phyloP scores from a whole-genome alignment of 2,888 invertebrate genomes.

The Quadroppia sp. region DNA sequence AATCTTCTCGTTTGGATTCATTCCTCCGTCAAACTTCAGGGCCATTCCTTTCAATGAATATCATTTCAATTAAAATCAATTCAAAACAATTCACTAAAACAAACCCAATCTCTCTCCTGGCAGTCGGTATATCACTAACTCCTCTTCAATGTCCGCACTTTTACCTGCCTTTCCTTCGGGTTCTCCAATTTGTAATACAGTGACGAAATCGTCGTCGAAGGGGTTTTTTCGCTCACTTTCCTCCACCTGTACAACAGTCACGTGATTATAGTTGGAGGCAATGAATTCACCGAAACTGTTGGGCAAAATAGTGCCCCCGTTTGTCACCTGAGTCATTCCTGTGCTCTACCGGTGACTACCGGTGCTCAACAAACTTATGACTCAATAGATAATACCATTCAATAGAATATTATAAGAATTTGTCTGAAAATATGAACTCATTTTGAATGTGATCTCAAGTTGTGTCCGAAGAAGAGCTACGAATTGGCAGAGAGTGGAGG shows the following conservation, averaged over 20 bases:
- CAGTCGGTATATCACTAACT: conserved; percentile 74
- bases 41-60: conserved; percentile 66
- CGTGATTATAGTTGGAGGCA: conserved; percentile 23
- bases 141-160: conserved; percentile 50
- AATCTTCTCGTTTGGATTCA: conserved; percentile 73
- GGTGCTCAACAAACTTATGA: background rate
- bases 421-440: conserved; percentile 23
- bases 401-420: conserved; percentile 12
- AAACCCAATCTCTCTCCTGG: conserved; percentile 72
- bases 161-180: background rate
- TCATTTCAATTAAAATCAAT: background rate
- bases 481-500: background rate
- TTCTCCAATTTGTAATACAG: conserved; percentile 38
- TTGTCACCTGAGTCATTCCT: background rate
- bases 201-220: conserved; percentile 38
- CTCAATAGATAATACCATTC: background rate
- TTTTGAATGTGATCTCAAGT: background rate
- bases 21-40: conserved; percentile 84
- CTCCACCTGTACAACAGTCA: conserved; percentile 24
- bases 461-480: conserved; percentile 7
- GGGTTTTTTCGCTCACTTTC: background rate
- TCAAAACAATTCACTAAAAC: background rate
- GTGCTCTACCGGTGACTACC: background rate
- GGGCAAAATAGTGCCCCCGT: conserved; percentile 11
- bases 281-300: conserved; percentile 28